These are phyloP conservation scores for Lagopus muta DNA, from an alignment of 2,113 vertebrate species.

Conservation along the genomic window DNA sequence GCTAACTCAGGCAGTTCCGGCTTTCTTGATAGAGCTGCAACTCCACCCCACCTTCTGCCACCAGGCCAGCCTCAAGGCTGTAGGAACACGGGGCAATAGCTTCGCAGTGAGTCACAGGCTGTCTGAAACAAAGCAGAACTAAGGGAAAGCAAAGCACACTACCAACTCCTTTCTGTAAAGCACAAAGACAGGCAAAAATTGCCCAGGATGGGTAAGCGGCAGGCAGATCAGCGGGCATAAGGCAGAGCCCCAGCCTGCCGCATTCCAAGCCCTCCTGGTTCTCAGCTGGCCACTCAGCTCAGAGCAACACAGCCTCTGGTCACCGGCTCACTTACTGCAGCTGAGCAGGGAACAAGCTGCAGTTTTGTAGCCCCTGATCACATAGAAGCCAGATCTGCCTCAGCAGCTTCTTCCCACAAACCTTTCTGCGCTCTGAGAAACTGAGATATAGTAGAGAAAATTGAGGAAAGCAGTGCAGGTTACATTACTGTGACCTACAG, in stretches of 20 bases:
- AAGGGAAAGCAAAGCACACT: accelerated
- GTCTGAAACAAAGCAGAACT: background rate
- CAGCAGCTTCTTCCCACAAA: background rate
- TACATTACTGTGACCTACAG: background rate
- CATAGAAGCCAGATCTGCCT: background rate
- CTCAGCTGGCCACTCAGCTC: background rate
- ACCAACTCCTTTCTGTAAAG: background rate
- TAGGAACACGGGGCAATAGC: background rate
- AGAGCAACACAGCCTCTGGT: background rate
- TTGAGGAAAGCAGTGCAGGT: background rate
- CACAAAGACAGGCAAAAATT: background rate
- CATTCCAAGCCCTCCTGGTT: background rate
- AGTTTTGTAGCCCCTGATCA: background rate
- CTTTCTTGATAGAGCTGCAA: background rate
- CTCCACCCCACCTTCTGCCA: background rate
- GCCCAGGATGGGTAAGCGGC: accelerated
- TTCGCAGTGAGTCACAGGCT: background rate
- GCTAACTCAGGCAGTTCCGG: background rate
- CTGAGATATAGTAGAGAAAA: background rate
- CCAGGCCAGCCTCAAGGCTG: background rate
- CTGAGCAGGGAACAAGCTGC: background rate
- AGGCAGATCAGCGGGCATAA: background rate
- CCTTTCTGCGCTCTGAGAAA: background rate
- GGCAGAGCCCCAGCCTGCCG: background rate
- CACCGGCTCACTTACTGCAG: background rate